A percentile compares a stretch with the other conserved stretches of the same genome.
Evolutionary conservation across 2,888 invertebrate species (phyloP).

Genomic region (Lithodes maja): DNA sequence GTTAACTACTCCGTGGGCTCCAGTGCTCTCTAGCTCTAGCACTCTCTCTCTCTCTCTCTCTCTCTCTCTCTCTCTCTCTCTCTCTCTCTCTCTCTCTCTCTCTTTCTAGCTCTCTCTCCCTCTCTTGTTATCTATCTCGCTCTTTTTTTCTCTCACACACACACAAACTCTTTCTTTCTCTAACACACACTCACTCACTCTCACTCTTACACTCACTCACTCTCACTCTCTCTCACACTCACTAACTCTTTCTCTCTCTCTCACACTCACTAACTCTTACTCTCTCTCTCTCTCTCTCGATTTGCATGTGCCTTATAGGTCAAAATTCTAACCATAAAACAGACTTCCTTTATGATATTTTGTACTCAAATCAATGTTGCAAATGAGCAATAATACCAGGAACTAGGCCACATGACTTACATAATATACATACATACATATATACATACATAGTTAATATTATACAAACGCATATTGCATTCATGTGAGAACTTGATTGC

Average conservation of each 20-base stretch:
- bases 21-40: not conserved
- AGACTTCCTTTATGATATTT: too few relatives aligned
- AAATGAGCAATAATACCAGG: too few relatives aligned
- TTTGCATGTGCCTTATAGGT: too few relatives aligned
- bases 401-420: too few relatives aligned
- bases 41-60: too few relatives aligned
- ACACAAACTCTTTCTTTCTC: not conserved
- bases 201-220: not conserved
- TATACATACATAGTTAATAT: too few relatives aligned
- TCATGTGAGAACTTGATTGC: too few relatives aligned
- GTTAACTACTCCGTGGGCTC: not conserved
- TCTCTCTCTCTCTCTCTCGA: not conserved
- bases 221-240: not conserved
- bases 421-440: too few relatives aligned
- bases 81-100: not conserved
- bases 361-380: too few relatives aligned
- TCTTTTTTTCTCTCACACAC: not conserved
- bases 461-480: too few relatives aligned
- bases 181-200: not conserved
- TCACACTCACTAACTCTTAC: not conserved
- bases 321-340: too few relatives aligned
- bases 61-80: not conserved
- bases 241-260: not conserved
- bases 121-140: not conserved
- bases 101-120: not conserved